A percentile compares a stretch with the other conserved stretches of the same genome.
Conservation (phyloP, 2,888 invertebrate genomes). For the Lomographa bimaculata region DNA sequence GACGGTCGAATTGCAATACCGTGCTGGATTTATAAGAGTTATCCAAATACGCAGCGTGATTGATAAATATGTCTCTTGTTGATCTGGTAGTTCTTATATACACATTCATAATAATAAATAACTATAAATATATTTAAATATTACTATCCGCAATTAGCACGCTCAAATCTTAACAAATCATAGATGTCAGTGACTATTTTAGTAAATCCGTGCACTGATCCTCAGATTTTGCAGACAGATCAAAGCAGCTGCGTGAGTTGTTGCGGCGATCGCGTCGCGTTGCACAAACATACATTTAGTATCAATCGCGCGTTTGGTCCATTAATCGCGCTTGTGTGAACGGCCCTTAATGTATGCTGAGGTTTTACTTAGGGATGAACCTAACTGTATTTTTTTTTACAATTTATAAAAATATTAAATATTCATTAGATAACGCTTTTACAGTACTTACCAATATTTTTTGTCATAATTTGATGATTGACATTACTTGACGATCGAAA, state of each 20-base stretch:
- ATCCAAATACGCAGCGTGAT: no score
- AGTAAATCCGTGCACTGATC: constrained; percentile 6
- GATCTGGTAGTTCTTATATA: no score
- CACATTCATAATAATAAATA: no score
- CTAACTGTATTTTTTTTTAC: background rate
- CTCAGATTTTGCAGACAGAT: constrained; percentile 41
- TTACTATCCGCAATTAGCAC: no score
- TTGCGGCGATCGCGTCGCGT: constrained; percentile 65
- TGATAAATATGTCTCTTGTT: no score
- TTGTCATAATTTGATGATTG: no score
- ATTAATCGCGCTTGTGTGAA: constrained; percentile 76
- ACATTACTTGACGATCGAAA: background rate
- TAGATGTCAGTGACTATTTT: constrained; percentile 1
- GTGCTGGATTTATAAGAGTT: no score
- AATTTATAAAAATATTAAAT: background rate
- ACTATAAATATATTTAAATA: no score
- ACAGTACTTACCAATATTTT: no score
- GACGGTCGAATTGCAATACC: no score
- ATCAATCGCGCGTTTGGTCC: constrained; percentile 71
- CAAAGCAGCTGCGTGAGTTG: constrained; percentile 62
- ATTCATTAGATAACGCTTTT: no score
- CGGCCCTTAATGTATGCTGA: constrained; percentile 69
- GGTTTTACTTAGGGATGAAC: constrained; percentile 51
- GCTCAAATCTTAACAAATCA: background rate
- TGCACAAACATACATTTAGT: constrained; percentile 77